Percentiles rank a stretch among this genome's conserved stretches.
phyloP scores from a whole-genome alignment of 1,140 invertebrate genomes.

The Antheraea pernyi region DNA sequence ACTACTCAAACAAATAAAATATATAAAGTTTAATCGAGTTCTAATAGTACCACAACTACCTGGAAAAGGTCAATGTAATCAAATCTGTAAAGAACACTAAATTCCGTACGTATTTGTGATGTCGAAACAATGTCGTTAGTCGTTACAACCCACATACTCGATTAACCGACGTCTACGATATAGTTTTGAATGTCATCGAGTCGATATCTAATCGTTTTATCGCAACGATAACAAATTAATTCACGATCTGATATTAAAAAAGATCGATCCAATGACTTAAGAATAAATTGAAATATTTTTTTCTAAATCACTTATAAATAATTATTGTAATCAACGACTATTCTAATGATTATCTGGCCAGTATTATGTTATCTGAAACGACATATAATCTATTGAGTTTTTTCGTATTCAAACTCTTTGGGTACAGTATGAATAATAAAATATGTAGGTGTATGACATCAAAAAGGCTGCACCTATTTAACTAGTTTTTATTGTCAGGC shows the following conservation, averaged over 20 bases:
- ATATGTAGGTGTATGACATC: no score
- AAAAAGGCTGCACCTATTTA: no score
- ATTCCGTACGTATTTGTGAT: neutral
- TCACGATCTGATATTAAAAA: neutral
- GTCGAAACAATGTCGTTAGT: neutral
- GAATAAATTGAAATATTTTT: neutral
- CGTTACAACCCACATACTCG: slow-evolving; percentile 2
- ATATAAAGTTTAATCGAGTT: neutral
- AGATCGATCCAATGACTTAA: neutral
- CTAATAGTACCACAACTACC: neutral
- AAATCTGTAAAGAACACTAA: neutral
- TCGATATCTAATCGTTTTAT: neutral
- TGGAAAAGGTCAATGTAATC: neutral
- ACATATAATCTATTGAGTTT: no score
- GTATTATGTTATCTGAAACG: neutral
- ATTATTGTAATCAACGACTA: neutral
- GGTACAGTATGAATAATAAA: no score
- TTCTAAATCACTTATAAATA: neutral
- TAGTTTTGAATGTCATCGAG: slow-evolving; percentile 6
- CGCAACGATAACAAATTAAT: neutral
- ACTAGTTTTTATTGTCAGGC: no score
- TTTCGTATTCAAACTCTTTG: no score
- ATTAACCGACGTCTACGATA: neutral
- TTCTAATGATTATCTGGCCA: neutral
- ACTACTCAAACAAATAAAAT: neutral